Evolutionary conservation across 2,113 vertebrate species (phyloP), one percentile per base, ranked within the genome.

Genomic region (Thalassoma bifasciatum): DNA sequence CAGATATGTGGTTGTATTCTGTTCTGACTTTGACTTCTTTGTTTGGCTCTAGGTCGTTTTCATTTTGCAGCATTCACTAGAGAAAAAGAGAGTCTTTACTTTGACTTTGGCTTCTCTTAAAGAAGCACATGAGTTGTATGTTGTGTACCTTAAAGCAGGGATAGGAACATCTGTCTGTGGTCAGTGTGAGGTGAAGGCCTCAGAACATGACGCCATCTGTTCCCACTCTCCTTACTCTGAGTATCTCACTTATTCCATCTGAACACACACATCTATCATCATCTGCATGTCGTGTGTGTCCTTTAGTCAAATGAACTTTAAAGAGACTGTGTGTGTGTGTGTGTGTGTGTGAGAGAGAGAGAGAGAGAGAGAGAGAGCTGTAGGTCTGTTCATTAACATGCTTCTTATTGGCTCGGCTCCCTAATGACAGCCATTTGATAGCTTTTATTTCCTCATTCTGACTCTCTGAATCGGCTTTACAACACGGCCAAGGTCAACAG

Each of bases 401-500:
- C 61, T 62, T 63, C 68, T 73, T 65, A 81, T 89, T 77, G 80
- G 68, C 69, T 77, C 38, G 53, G 50, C 54, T 85, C 73, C 78
- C 72, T 66, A 36, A 81, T 81, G 77, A 59, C 81, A 73, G 37
- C 59, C 36, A 63, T 53, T 72, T 83, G 86, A 88, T 82, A 63
- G 65, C 68, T 75, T 77, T 77, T 82, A 84, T 81, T 80, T 77
- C 68, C 59, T 79, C 61, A 62, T 67, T 69, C 60, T 61, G 47
- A 42, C 52, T 66, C 42, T 30, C 52, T 71, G 68, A 79, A 86
- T 81, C 61, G 60, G 62, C 63, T 82, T 66, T 66, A 65, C 44
- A 57, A 77, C 69, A 47, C 46, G 57, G 70, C 78, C 82, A 90
- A 91, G 88, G 88, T 86, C 86, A 84, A 66, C 26, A 56, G 24